Base-by-base conservation (phyloP, 2,888 invertebrate genomes). In the Drosophila percnosoma region DNA sequence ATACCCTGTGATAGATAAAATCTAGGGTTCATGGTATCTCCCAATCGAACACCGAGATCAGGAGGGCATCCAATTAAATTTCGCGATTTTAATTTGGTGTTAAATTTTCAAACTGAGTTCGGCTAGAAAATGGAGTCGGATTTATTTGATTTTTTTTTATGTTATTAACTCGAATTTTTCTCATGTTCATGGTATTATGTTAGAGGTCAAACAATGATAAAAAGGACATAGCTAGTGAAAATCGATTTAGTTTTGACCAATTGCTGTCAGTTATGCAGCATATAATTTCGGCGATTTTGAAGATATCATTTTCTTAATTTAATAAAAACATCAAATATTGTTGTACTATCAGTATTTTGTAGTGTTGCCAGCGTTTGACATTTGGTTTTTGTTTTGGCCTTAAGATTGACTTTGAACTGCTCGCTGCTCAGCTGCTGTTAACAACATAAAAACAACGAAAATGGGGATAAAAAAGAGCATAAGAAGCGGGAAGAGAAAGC, bases 341-440 rank as follows among this genome's bases (percentile, higher is more conserved):
- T 53, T 54, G 2, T 52, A 24, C 24, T 4, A 24, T 4, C 45
- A 49, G 15, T 55, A 52, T 38, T 58, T 33, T 33, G 15, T n/a
- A 21, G 18, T 8, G 27, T 2, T 34, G 38, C 40, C 33, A 36
- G 55, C 36, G 24, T 29, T 29, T 53, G 48, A n/a, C 54, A 55
- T 53, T 58, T 76, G 73, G 53, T 31, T 31, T 0, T 21, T n/a
- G n/a, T 68, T 54, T 68, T 68, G 45, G 73, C 77, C 59, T 68
- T 59, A 62, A 42, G 34, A 64, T 60, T 75, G 60, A 57, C 59
- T 71, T 66, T 75, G 75, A 68, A 63, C 58, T 21, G 38, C 27
- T 61, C 29, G 45, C 53, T 33, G 53, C 53, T 10, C 29, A 15
- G 34, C 40, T 29, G 51, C 52, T 52, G 57, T 29, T 58, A 36